Conservation (phyloP, 2,888 invertebrate genomes). For the Tiphia femorata region DNA sequence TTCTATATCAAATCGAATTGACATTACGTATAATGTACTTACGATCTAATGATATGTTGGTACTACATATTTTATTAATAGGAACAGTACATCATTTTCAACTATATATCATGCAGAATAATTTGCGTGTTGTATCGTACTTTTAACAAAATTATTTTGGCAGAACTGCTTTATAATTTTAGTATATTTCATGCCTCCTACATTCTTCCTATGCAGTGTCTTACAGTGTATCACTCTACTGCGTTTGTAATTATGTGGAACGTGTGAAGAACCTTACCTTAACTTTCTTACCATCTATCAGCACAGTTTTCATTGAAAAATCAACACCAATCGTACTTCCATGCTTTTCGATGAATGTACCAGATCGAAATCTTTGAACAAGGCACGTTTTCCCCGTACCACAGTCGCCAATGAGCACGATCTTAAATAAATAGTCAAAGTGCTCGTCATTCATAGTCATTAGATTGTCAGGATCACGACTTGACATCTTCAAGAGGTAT, state of each 20-base stretch:
- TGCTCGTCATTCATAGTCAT: conserved; percentile 83
- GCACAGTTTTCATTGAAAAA: conserved; percentile 97
- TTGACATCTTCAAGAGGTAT: too few species aligned
- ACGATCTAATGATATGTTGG: too few species aligned
- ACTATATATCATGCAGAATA: too few species aligned
- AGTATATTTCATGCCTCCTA: too few species aligned
- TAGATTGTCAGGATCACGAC: conserved; percentile 81
- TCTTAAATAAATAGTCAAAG: conserved; percentile 96
- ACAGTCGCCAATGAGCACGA: conserved; percentile 93
- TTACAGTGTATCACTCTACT: background rate
- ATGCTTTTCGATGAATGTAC: conserved; percentile 94
- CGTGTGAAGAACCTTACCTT: conserved; percentile 76
- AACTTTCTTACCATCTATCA: conserved; percentile 93
- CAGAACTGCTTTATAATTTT: too few species aligned
- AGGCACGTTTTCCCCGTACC: conserved; percentile 94
- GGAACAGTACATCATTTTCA: too few species aligned
- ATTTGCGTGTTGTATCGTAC: too few species aligned
- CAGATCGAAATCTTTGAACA: conserved; percentile 95
- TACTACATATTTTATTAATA: too few species aligned
- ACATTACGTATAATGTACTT: background rate
- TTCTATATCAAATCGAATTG: background rate
- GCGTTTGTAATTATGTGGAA: background rate
- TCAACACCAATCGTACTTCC: conserved; percentile 98
- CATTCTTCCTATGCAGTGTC: too few species aligned
- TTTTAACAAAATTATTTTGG: too few species aligned